phyloP scores from a whole-genome alignment of 2,113 vertebrate species.

The Oreochromis spilurus region DNA sequence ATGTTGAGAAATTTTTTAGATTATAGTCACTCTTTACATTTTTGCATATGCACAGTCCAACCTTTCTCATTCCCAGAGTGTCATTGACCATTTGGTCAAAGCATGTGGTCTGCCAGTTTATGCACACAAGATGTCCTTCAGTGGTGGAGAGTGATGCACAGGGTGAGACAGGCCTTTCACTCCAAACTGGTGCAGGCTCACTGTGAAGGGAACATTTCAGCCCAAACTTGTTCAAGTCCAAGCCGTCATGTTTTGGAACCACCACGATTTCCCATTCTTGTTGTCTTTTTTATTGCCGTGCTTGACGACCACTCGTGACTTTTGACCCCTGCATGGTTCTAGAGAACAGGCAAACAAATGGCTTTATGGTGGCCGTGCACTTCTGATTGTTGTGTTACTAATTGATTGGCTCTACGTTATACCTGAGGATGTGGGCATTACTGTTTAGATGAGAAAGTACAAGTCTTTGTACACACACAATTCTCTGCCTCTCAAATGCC shows the following conservation, averaged over 20 bases:
- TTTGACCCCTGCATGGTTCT: background rate
- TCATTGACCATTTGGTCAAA: background rate
- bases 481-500: background rate
- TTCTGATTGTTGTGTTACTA: background rate
- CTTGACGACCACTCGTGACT: background rate
- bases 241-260: background rate
- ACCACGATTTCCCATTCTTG: background rate
- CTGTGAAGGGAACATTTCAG: background rate
- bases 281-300: background rate
- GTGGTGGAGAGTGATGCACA: background rate
- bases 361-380: background rate
- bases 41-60: background rate
- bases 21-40: accelerated
- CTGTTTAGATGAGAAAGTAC: background rate
- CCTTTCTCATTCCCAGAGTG: background rate
- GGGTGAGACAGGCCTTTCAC: background rate
- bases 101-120: background rate
- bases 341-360: background rate
- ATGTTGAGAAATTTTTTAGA: accelerated
- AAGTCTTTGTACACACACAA: background rate
- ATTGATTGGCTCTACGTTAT: background rate
- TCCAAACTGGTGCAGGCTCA: background rate
- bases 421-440: background rate
- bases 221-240: background rate
- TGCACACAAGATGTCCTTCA: background rate